A percentile compares a stretch with the other conserved stretches of the same genome.
These are phyloP conservation scores for Drosophila guanche DNA, from an alignment of 1,140 invertebrate genomes.

Conservation along the genomic window DNA sequence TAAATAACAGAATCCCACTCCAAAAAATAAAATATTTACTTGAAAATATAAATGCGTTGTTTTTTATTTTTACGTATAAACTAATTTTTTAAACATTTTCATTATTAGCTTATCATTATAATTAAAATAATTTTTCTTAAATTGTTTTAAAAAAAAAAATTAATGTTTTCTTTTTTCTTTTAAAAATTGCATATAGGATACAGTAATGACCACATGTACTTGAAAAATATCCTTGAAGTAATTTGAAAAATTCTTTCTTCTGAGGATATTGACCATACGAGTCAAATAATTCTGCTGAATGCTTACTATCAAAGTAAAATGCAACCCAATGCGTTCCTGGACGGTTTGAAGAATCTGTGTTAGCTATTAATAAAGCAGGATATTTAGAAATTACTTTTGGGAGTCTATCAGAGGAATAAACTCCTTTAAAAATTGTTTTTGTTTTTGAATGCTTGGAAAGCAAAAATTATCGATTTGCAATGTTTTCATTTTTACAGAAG, in stretches of 20 bases:
- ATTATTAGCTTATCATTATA: not conserved
- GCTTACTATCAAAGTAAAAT: not conserved
- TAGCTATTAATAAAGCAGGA: too few relatives aligned
- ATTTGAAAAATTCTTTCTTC: too few relatives aligned
- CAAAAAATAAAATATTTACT: not conserved
- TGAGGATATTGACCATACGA: not conserved
- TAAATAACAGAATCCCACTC: not conserved
- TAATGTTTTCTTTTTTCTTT: not conserved
- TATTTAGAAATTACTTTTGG: too few relatives aligned
- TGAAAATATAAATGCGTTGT: not conserved
- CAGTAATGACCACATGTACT: constrained; percentile 1
- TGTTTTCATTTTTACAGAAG: not conserved
- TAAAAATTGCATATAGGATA: not conserved
- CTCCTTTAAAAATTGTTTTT: too few relatives aligned
- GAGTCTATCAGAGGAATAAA: too few relatives aligned
- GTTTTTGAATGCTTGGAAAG: too few relatives aligned
- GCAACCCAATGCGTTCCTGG: not conserved
- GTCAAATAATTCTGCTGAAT: not conserved
- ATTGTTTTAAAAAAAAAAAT: too few relatives aligned
- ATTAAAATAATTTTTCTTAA: too few relatives aligned
- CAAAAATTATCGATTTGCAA: too few relatives aligned
- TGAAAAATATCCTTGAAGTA: not conserved
- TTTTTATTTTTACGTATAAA: not conserved
- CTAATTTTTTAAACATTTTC: not conserved
- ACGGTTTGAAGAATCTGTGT: too few relatives aligned